These are phyloP conservation scores for Australoheros facetus DNA, from an alignment of 2,797 vertebrate species.

Conservation along the genomic window DNA sequence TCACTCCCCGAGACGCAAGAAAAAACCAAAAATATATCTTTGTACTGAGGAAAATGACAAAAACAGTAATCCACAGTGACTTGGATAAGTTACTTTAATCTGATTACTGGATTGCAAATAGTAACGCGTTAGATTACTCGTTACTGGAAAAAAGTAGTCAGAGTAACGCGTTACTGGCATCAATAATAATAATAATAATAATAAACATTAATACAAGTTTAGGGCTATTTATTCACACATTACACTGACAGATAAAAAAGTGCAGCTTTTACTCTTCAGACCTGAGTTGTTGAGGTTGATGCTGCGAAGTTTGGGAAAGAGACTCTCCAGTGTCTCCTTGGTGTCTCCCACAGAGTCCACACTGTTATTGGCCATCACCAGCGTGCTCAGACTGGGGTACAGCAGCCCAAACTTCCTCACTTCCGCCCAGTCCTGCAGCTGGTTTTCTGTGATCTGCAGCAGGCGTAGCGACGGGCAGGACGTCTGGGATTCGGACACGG, in stretches of 20 bases:
- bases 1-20: too few relatives aligned
- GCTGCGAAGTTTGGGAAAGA: conserved; percentile 91
- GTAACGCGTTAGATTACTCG: too few relatives aligned
- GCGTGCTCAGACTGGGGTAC: conserved; percentile 89
- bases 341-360: conserved; percentile 87
- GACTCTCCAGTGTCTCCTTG: conserved; percentile 83
- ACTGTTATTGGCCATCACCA: conserved; percentile 94
- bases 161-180: too few relatives aligned
- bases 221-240: neutral
- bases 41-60: too few relatives aligned
- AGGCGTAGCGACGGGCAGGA: conserved; percentile 91
- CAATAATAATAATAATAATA: neutral
- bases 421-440: conserved; percentile 92
- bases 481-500: conserved; percentile 86
- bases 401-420: conserved; percentile 92
- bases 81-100: too few relatives aligned
- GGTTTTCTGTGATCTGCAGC: conserved; percentile 98
- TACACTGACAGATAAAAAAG: neutral
- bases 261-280: conserved; percentile 56
- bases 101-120: too few relatives aligned
- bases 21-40: too few relatives aligned
- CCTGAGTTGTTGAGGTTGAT: conserved; percentile 98
- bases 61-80: too few relatives aligned
- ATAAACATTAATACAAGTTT: neutral
- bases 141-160: too few relatives aligned